These are phyloP conservation scores for Nyctibius bracteatus DNA, from an alignment of 2,113 vertebrate genomes.

Conservation along the genomic window DNA sequence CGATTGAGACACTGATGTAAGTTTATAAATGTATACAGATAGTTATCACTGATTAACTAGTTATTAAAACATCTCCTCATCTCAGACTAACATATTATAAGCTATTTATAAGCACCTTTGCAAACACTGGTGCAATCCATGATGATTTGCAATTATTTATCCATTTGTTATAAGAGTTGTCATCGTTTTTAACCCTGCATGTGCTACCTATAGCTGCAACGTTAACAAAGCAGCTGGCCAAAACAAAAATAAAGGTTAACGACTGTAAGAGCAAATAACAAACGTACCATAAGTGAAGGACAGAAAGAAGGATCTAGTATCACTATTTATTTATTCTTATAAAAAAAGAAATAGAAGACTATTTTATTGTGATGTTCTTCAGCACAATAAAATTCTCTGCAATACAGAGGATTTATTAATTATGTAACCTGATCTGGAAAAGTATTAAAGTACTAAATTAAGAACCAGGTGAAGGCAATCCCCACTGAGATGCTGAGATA, in stretches of 20 bases:
- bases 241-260: background rate
- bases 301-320: no score
- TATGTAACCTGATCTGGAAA: background rate
- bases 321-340: no score
- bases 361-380: background rate
- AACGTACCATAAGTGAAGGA: background rate
- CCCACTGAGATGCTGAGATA: background rate
- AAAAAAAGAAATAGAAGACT: background rate
- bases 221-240: background rate
- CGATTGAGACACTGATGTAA: background rate
- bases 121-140: background rate
- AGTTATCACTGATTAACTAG: background rate
- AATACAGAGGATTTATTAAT: background rate
- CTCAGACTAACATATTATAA: background rate
- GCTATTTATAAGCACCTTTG: background rate
- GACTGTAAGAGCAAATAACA: background rate
- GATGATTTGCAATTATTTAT: background rate
- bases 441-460: constrained; percentile 4
- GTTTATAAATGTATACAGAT: background rate
- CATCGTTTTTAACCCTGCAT: background rate
- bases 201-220: background rate
- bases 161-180: background rate
- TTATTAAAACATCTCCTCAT: background rate
- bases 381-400: background rate
- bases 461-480: background rate